Evolutionary conservation across 2,888 invertebrate species (phyloP).

Genomic region (Drosophila neotestacea): DNA sequence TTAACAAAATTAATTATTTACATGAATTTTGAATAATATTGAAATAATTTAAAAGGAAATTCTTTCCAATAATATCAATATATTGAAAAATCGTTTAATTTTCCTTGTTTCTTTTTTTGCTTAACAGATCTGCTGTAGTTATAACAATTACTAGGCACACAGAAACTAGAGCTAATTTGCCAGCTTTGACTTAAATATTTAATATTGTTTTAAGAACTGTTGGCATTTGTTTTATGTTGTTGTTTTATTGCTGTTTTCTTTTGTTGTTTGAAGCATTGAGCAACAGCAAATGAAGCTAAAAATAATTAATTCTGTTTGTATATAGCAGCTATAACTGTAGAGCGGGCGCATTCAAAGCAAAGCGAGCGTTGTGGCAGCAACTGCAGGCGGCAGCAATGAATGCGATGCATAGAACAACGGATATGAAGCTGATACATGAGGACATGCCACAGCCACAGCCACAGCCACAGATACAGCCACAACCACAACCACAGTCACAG

Average conservation of each 20-base stretch:
- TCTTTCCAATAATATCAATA: not conserved
- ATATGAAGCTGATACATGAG: slow-evolving; percentile 34
- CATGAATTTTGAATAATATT: not conserved
- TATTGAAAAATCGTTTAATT: not conserved
- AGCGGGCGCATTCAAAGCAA: slow-evolving; percentile 71
- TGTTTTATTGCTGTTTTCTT: not conserved
- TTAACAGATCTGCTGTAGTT: slow-evolving; percentile 38
- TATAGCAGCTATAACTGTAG: slow-evolving; percentile 31
- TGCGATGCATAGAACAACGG: slow-evolving; percentile 11
- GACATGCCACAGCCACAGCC: slow-evolving; percentile 46
- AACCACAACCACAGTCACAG: slow-evolving; percentile 13
- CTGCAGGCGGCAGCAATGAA: slow-evolving; percentile 54
- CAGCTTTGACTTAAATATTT: slow-evolving; percentile 33
- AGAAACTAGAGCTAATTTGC: slow-evolving; percentile 42
- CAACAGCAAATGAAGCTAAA: slow-evolving; percentile 56
- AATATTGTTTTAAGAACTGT: slow-evolving; percentile 3
- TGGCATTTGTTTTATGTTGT: slow-evolving; percentile 17
- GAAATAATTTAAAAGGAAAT: not conserved
- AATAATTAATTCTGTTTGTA: slow-evolving; percentile 20
- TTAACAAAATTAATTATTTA: not conserved
- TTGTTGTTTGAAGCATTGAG: slow-evolving; percentile 42
- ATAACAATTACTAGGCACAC: slow-evolving; percentile 45
- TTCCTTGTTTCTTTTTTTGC: not conserved
- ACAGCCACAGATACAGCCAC: slow-evolving; percentile 8
- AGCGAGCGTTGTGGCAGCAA: slow-evolving; percentile 52